Percentiles rank a stretch among this genome's conserved stretches.
Conservation (phyloP, 2,797 vertebrate genomes). For the Alcedo atthis region DNA sequence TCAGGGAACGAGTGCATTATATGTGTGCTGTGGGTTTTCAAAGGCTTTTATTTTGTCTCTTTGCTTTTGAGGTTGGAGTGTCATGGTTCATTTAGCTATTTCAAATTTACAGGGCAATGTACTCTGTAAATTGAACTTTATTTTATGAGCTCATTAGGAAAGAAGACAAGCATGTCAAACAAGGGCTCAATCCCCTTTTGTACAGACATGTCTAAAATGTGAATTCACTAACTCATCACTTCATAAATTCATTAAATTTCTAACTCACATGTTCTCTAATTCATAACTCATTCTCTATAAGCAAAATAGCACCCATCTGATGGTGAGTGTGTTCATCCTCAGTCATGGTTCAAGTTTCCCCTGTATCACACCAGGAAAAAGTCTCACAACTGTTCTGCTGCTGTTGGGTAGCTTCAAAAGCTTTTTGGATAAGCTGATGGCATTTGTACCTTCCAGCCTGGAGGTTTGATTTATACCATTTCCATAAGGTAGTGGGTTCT, state of each 20-base stretch:
- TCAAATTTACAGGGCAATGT: neutral
- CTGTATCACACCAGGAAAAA: neutral
- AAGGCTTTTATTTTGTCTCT: neutral
- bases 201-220: neutral
- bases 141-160: neutral
- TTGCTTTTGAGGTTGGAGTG: neutral
- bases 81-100: neutral
- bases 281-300: neutral
- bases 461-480: neutral
- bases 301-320: neutral
- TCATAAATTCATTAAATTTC: neutral
- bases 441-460: neutral
- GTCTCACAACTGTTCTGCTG: neutral
- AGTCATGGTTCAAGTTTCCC: rapidly evolving
- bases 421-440: neutral
- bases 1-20: neutral
- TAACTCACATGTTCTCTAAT: neutral
- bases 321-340: neutral
- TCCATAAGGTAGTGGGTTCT: neutral
- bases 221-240: neutral
- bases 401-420: neutral
- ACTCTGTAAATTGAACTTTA: neutral
- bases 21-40: neutral
- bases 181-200: neutral
- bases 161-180: neutral